Base-by-base conservation (phyloP, 2,888 invertebrate genomes). In the Andrena fulva region DNA sequence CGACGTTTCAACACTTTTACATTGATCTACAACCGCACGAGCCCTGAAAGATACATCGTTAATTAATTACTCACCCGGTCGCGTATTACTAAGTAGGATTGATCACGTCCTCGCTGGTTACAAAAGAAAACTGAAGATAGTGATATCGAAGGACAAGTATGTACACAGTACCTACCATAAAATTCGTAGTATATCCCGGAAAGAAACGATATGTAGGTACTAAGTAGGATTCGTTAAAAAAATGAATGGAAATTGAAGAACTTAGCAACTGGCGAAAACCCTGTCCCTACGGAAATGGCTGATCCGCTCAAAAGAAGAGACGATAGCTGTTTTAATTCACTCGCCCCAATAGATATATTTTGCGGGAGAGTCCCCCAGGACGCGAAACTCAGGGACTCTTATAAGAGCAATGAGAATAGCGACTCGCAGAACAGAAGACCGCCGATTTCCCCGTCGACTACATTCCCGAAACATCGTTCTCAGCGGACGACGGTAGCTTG, bases 401-500 rank as follows among this genome's bases (percentile, higher is more conserved):
- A 29, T 31, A 31, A 54, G 12, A 6, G 63, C 35, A 42, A 52
- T 63, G 35, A 68, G 33, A 64, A 64, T n/a, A 20, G 48, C 29
- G 54, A 56, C 31, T 54, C 56, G 54, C 67, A 70, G 67, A 52
- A 50, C 72, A 66, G 73, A 64, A 66, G 42, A 27, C 27, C 31
- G 12, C 35, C 56, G 35, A 7, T 27, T 35, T 33, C 79, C 42
- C 29, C 10, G 42, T 66, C 31, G 73, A 69, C 82, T 81, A 85
- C 56, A 86, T 86, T 85, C 80, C 71, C 54, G 66, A 89, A 90
- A 89, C 85, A 85, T 86, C 70, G 88, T 87, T 89, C 87, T 87
- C 79, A 59, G 70, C 76, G 84, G 80, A 81, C 80, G 85, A 85
- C 73, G 59, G 85, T 62, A 72, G 77, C 84, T 79, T 88, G 85